Evolutionary conservation across 2,888 invertebrate species (phyloP).

Genomic region (Dicycla oo): DNA sequence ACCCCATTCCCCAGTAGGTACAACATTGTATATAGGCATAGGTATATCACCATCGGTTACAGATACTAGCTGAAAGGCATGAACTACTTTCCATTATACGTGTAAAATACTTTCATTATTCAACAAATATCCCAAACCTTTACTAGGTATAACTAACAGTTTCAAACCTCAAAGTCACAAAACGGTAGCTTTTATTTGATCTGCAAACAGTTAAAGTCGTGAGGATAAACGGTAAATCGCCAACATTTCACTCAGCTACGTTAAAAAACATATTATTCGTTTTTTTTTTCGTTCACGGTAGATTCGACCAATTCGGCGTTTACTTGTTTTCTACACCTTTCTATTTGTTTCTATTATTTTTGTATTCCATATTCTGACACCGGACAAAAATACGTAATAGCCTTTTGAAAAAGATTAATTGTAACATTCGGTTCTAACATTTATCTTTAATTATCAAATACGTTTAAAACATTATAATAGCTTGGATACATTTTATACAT

Average conservation of each 20-base stretch:
- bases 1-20: constrained; percentile 25
- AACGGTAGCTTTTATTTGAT: constrained; percentile 12
- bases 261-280: constrained; percentile 4
- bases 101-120: neutral
- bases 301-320: neutral
- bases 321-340: neutral
- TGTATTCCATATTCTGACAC: neutral
- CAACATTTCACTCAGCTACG: constrained; percentile 18
- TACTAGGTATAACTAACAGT: neutral
- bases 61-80: neutral
- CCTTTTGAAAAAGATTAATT: neutral
- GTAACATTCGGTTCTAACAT: neutral
- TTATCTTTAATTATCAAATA: neutral
- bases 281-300: neutral
- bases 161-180: neutral
- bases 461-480: neutral
- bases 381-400: neutral
- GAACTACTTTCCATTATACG: neutral
- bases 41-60: neutral
- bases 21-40: constrained; percentile 1
- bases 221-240: neutral
- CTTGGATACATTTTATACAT: constrained; percentile 1
- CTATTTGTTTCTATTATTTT: constrained; percentile 7
- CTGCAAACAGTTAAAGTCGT: constrained; percentile 10
- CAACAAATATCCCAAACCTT: neutral